These are phyloP conservation scores for Amblyornis subalaris DNA, from an alignment of 2,113 vertebrate genomes.

Conservation along the genomic window DNA sequence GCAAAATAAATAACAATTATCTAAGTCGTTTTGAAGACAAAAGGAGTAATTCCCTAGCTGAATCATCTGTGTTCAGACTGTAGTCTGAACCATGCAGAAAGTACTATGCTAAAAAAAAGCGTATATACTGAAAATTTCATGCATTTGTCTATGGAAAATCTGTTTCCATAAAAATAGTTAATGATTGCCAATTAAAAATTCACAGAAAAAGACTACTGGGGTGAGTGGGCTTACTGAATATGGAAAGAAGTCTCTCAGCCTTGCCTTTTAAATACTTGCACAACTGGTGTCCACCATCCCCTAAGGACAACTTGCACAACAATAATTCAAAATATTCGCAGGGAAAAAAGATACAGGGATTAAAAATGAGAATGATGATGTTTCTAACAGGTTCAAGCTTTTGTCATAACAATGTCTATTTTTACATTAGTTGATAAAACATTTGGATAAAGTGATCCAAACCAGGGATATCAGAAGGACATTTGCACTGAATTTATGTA, in stretches of 20 bases:
- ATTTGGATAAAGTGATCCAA: constrained; percentile 8
- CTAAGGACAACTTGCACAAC: not conserved
- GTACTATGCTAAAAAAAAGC: not conserved
- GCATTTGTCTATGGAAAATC: not conserved
- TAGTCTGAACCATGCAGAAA: not conserved
- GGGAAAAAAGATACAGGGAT: not conserved
- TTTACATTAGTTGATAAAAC: constrained; percentile 21
- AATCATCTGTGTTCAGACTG: not conserved
- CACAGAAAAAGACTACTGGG: not conserved
- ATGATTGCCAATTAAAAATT: not conserved
- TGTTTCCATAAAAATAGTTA: not conserved
- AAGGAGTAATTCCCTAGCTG: not conserved
- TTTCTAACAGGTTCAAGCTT: constrained; percentile 6
- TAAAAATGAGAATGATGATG: constrained; percentile 11
- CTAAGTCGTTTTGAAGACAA: not conserved
- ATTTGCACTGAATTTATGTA: not conserved
- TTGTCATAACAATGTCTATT: constrained; percentile 30
- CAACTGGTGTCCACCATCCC: not conserved
- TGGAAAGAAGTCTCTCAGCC: not conserved
- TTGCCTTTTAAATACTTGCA: not conserved
- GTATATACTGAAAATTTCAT: not conserved
- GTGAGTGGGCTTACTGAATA: not conserved
- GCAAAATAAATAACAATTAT: not conserved
- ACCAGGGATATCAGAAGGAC: not conserved
- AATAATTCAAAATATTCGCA: not conserved